Base-by-base conservation (phyloP, 2,888 invertebrate species). In the Hartigia nigra region DNA sequence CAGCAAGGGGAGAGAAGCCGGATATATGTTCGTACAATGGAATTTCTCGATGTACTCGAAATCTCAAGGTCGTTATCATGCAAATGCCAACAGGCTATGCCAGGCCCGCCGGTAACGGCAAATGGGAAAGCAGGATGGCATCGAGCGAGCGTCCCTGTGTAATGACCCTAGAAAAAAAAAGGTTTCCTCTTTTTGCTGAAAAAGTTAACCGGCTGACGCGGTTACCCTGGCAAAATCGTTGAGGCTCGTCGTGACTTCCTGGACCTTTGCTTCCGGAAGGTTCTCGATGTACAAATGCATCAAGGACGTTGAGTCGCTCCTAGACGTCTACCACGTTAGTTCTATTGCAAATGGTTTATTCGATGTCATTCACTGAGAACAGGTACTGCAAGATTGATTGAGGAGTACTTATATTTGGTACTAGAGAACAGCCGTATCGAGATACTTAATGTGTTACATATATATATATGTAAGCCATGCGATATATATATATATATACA, bases 31-130 rank as follows among this genome's bases (percentile, higher is more conserved):
- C 31, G 72, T 1, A 72, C 72, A 72, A 72, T 72, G 72, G 32
- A 72, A 72, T 72, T 72, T 72, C 31, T 72, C 72, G 72, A 72
- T 31, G 72, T 32, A 72, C 31, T 31, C 31, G 31, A 72, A 72
- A 72, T 72, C 72, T 72, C 72, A 32, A 31, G 72, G 72, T 72
- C 72, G 72, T 72, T 72, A 32, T 72, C 72, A 72, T 72, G 72
- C 32, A 72, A 72, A 72, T 72, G 55, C 72, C 72, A 32, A 72
- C 72, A 72, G 32, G 9, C 31, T 32, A 31, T 72, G 31, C n/a
- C n/a, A n/a, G n/a, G 32, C 72, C 72, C 72, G 72, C 14, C 12
- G 12, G 72, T 72, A 31, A 72, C 12, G 31, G 72, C 23, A 55
- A 55, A 5, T 9, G 23, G 9, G 55, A 14, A 23, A 55, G 55